Percentiles rank a stretch among this genome's conserved stretches.
Conservation (phyloP, 1,140 invertebrate species). For the Cherax quadricarinatus region DNA sequence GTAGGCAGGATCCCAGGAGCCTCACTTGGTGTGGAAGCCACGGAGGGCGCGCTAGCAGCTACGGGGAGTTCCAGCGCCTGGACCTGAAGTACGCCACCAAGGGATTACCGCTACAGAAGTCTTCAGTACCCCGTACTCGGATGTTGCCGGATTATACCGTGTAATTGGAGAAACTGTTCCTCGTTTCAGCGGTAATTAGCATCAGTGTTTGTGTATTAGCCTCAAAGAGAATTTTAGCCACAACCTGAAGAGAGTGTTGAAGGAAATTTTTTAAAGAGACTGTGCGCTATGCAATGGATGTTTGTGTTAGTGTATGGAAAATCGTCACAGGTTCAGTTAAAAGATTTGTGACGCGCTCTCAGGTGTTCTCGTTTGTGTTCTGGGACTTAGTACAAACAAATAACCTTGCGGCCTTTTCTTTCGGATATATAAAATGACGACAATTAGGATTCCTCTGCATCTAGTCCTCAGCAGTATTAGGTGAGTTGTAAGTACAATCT, state of each 20-base stretch:
- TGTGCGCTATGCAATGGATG: background rate
- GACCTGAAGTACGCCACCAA: background rate
- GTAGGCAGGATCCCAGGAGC: conserved; percentile 26
- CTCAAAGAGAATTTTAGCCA: conserved; percentile 8
- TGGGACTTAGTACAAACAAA: background rate
- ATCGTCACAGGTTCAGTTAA: background rate
- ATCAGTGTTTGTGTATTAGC: conserved; percentile 7
- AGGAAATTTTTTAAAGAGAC: conserved; percentile 11
- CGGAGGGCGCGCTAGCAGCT: conserved; percentile 60
- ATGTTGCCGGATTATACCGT: conserved; percentile 17
- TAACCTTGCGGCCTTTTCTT: conserved; percentile 2
- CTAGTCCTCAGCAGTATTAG: conserved; percentile 71
- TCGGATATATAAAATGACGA: conserved; percentile 41
- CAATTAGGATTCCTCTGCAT: conserved; percentile 58
- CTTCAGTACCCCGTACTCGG: background rate
- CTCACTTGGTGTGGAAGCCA: conserved; percentile 68
- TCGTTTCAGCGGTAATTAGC: conserved; percentile 17
- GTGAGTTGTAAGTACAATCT: conserved; percentile 62
- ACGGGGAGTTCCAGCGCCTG: conserved; percentile 64
- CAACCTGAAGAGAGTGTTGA: conserved; percentile 27
- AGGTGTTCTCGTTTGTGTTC: background rate
- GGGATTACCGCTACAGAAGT: conserved; percentile 4
- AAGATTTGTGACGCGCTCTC: background rate
- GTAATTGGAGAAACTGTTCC: background rate
- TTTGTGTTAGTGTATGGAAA: background rate